Percentiles rank a stretch among this genome's conserved stretches.
Conservation (phyloP, 2,113 vertebrate species). For the Tyto alba region DNA sequence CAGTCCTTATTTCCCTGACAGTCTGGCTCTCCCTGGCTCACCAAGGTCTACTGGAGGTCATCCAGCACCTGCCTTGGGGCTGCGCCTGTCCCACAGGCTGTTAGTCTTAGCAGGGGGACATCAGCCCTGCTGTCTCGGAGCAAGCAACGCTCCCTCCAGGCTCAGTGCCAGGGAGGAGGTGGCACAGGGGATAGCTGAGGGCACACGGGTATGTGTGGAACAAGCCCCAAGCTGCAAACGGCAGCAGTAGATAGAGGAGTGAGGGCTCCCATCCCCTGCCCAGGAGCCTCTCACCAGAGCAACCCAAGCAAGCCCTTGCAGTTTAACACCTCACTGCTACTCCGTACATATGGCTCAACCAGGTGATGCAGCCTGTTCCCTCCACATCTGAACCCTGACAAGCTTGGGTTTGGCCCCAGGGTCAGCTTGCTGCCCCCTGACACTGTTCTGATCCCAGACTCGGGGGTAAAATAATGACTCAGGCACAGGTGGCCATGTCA, state of each 20-base stretch:
- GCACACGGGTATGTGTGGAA: not conserved
- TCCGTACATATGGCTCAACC: not conserved
- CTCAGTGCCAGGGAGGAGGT: not conserved
- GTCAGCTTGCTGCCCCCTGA: not conserved
- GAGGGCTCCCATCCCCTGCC: not conserved
- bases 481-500: too few species aligned
- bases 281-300: not conserved
- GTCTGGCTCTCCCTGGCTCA: not conserved
- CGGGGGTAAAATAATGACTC: fast-evolving
- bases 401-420: not conserved
- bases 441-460: not conserved
- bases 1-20: not conserved
- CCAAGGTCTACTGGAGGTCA: not conserved
- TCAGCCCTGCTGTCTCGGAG: not conserved
- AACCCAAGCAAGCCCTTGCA: not conserved
- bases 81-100: not conserved
- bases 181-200: not conserved
- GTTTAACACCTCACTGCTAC: not conserved
- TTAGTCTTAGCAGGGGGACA: not conserved
- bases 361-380: not conserved
- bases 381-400: not conserved
- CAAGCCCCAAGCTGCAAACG: not conserved
- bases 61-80: fast-evolving
- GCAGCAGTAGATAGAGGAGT: not conserved
- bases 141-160: fast-evolving